Base-by-base conservation (phyloP, 1,140 invertebrate genomes). In the Protaetia brevitarsis region DNA sequence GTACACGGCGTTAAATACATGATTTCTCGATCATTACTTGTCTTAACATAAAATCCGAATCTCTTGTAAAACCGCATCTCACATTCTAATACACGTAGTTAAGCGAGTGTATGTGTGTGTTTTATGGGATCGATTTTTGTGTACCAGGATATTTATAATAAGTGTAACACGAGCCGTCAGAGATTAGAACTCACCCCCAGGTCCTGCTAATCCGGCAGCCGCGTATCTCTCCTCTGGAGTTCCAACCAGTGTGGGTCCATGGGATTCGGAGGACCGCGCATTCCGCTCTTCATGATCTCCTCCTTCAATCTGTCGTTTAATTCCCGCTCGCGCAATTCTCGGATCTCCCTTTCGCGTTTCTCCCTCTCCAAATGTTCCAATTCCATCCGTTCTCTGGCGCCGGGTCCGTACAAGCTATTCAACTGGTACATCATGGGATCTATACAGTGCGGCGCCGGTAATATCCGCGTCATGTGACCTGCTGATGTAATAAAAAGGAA, bases 171-270 rank as follows among this genome's bases (percentile, higher is more conserved):
- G n/a, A n/a, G n/a, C n/a, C n/a, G n/a, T n/a, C n/a, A n/a, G n/a
- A n/a, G n/a, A n/a, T 34, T 34, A 66, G 23, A 62, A 23, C 36
- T 19, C 58, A 69, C 70, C 73, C 3, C 66, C 66, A 7, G 76
- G 76, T 19, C 77, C 77, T 8, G 75, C 74, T 5, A 78, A 63
- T 8, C 76, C 77, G 11, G 74, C 74, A 0, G 75, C 76, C 4
- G 77, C 77, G 62, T 78, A 77, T 41, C 77, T n/a, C n/a, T 66
- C 61, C 77, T 66, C 64, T 78, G 77, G 30, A 77, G 70, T 74
- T 97, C 95, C 59, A 96, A 77, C 93, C 93, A 96, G 76, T 96
- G 93, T 0, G 92, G 91, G 79, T 97, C 94, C 57, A 96, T 83
- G 1, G 86, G 81, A 34, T 82, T 85, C 2, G 90, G 83, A 68